Evolutionary conservation across 2,113 vertebrate genomes (phyloP), one percentile per base, ranked within the genome.

Genomic region (Columba livia): DNA sequence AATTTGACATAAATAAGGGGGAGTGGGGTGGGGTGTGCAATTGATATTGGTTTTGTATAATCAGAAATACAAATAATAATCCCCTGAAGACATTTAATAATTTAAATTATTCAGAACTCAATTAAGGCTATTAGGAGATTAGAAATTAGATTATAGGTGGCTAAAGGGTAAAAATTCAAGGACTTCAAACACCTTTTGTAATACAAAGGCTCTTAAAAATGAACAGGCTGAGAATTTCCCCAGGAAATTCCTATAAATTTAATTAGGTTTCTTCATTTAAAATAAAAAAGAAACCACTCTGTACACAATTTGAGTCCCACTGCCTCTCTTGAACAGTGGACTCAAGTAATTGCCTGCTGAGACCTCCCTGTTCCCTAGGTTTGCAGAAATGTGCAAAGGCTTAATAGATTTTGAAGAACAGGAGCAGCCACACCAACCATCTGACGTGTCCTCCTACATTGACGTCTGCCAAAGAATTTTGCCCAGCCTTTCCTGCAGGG

Each of bases 81-180:
- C 40, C 51, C 64, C 53, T 36, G 44, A 86, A 88, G 79, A 86
- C 75, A 38, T 88, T 95, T 88, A 91, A 96, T 94, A 95, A 94
- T 94, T 91, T 85, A 70, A 84, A 90, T 44, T 50, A 62, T 80
- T 93, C 81, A 90, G 92, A 93, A 92, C 83, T 86, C 90, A 94
- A 85, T 96, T 97, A 96, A 94, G 44, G 75, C 85, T 92, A 90
- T 94, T 96, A 97, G 81, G 95, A 95, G 87, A 94, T 95, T 96
- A 97, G 69, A 95, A 97, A 95, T 88, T 92, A 96, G 86, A 96
- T 94, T 93, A 86, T 90, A 88, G 75, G 93, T 97, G 88, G 94
- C 93, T 89, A 82, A 97, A 87, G 91, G 91, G 88, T 91, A 95
- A 80, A 95, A 96, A 95, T 67, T 95, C 62, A 93, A 93, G 89